phyloP scores from a whole-genome alignment of 2,888 invertebrate species.

The Hypselothyrea guttata region DNA sequence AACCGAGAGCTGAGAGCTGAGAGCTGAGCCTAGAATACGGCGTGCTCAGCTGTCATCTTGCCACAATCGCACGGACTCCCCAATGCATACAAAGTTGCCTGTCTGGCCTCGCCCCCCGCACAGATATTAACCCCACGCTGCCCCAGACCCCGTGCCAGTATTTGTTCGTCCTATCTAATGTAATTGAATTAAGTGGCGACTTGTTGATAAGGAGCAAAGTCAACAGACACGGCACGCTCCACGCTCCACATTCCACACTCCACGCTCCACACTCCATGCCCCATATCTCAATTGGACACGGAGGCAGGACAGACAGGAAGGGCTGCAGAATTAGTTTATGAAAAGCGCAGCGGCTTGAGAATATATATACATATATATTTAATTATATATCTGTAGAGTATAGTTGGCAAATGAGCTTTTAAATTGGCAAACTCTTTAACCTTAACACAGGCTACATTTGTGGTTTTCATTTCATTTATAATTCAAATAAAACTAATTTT shows the following conservation, averaged over 20 bases:
- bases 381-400: background rate
- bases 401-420: slow-evolving; percentile 30
- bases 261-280: slow-evolving; percentile 22
- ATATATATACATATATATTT: background rate
- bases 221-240: slow-evolving; percentile 62
- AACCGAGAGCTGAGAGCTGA: slow-evolving; percentile 1
- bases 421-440: slow-evolving; percentile 4
- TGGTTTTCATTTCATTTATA: background rate
- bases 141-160: slow-evolving; percentile 26
- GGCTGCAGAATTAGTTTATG: slow-evolving; percentile 37
- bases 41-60: slow-evolving; percentile 53
- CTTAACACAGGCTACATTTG: too few relatives aligned
- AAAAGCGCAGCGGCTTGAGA: slow-evolving; percentile 31
- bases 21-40: slow-evolving; percentile 11
- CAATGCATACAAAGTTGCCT: slow-evolving; percentile 9
- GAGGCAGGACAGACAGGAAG: slow-evolving; percentile 6
- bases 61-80: slow-evolving; percentile 38
- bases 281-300: slow-evolving; percentile 58
- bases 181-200: slow-evolving; percentile 78
- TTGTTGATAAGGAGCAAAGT: slow-evolving; percentile 74
- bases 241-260: too few relatives aligned
- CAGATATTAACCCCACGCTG: background rate
- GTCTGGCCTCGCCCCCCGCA: background rate
- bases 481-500: too few relatives aligned
- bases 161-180: slow-evolving; percentile 65